Conservation (phyloP, 2,888 invertebrate species). For the Spialia ferax region DNA sequence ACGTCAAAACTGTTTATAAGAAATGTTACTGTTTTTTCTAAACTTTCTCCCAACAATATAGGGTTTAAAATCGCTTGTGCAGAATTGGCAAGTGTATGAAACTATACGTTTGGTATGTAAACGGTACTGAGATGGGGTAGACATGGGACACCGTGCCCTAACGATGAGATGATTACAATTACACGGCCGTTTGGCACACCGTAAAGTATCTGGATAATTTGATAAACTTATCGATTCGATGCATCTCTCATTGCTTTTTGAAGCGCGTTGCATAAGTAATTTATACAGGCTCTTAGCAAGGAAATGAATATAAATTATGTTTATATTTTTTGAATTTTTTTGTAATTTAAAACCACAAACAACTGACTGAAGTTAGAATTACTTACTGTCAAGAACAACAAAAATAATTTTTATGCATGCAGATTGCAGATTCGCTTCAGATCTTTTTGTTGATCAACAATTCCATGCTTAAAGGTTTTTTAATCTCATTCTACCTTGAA, state of each 20-base stretch:
- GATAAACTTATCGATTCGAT: slow-evolving; percentile 11
- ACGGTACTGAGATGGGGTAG: slow-evolving; percentile 23
- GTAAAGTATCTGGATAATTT: slow-evolving; percentile 21
- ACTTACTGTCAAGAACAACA: no score
- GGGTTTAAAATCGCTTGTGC: slow-evolving; percentile 29
- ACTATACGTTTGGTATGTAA: slow-evolving; percentile 16
- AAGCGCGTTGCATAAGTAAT: neutral
- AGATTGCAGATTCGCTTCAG: no score
- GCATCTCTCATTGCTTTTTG: slow-evolving; percentile 4
- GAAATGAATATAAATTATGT: neutral
- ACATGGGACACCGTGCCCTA: slow-evolving; percentile 37
- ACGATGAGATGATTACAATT: slow-evolving; percentile 47
- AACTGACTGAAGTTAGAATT: no score
- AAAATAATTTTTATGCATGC: no score
- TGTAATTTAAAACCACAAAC: no score
- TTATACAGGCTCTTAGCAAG: neutral
- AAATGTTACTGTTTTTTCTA: slow-evolving; percentile 1
- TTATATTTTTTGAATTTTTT: no score
- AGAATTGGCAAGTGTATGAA: slow-evolving; percentile 10
- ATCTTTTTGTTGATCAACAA: no score
- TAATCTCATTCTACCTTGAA: no score
- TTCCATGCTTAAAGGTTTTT: no score
- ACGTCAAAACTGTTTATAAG: slow-evolving; percentile 33
- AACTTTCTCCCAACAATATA: slow-evolving; percentile 21
- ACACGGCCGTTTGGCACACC: slow-evolving; percentile 36